Evolutionary conservation across 2,888 invertebrate genomes (phyloP).

Genomic region (Lampropteryx suffumata): DNA sequence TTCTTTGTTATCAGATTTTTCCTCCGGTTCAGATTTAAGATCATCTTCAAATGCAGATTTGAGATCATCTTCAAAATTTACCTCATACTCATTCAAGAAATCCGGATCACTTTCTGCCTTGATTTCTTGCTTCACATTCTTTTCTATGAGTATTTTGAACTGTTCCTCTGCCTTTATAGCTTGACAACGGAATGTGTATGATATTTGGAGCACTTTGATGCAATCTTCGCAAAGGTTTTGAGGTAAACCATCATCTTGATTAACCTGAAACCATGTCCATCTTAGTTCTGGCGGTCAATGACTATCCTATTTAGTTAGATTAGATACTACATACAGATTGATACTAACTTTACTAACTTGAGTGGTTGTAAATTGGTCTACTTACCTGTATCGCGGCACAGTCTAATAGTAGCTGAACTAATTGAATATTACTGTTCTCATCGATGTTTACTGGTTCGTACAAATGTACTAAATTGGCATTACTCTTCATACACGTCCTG

Average conservation of each 20-base stretch:
- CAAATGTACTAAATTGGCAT: conserved; percentile 54
- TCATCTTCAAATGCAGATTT: conserved; percentile 37
- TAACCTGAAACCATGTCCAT: conserved; percentile 50
- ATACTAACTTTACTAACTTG: neutral
- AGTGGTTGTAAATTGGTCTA: neutral
- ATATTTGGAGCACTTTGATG: conserved; percentile 68
- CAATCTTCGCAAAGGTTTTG: conserved; percentile 83
- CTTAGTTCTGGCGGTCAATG: no score
- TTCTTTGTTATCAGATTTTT: conserved; percentile 12
- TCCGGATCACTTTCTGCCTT: conserved; percentile 45
- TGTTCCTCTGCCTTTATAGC: conserved; percentile 57
- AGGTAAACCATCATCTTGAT: conserved; percentile 81
- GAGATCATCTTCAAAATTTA: conserved; percentile 26
- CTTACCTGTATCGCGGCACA: conserved; percentile 60
- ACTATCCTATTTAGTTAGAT: no score
- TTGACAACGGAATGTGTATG: conserved; percentile 68
- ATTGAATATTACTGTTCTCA: conserved; percentile 49
- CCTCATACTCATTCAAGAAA: conserved; percentile 32
- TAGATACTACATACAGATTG: neutral
- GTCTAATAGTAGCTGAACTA: conserved; percentile 58
- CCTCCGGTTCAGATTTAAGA: conserved; percentile 37
- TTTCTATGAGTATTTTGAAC: conserved; percentile 49
- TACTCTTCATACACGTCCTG: conserved; percentile 71
- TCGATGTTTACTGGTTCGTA: conserved; percentile 56
- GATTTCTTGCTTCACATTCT: conserved; percentile 46